Percentiles rank a stretch among this genome's conserved stretches.
Evolutionary conservation across 2,113 vertebrate genomes (phyloP).

Genomic region (Porphyrio hochstetteri): DNA sequence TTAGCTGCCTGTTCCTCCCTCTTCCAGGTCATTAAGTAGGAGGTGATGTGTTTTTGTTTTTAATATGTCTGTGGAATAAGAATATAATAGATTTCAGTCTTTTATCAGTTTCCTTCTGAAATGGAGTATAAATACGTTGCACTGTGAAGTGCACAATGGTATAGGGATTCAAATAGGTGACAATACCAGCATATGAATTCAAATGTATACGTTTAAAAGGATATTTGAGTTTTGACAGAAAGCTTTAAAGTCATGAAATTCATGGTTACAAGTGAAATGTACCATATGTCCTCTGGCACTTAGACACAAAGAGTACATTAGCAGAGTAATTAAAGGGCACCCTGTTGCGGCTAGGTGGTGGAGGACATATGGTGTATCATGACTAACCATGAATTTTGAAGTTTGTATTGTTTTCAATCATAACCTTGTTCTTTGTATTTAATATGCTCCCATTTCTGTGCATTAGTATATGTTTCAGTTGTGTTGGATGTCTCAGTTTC

Average conservation of each 20-base stretch:
- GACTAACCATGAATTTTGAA: constrained; percentile 51
- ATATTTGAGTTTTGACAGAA: constrained; percentile 28
- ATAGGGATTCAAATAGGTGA: not conserved
- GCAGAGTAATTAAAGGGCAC: constrained; percentile 60
- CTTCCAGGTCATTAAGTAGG: constrained; percentile 22
- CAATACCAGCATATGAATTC: not conserved
- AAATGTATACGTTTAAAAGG: not conserved
- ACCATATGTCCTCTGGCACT: constrained; percentile 60
- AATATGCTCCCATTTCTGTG: not conserved
- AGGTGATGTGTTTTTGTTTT: not conserved
- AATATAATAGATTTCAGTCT: not conserved
- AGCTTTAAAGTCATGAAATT: constrained; percentile 28
- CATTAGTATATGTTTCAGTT: not conserved
- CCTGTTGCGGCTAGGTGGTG: constrained; percentile 63
- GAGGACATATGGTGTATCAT: constrained; percentile 54
- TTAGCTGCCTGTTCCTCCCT: not conserved
- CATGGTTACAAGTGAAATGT: constrained; percentile 37
- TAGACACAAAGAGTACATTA: constrained; percentile 55
- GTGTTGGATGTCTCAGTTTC: not conserved
- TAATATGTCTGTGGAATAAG: constrained; percentile 7
- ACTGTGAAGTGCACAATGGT: not conserved
- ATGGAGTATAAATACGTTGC: not conserved
- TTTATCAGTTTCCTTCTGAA: not conserved
- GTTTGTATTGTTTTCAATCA: not conserved
- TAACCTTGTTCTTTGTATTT: not conserved